A percentile compares a stretch with the other conserved stretches of the same genome.
Evolutionary conservation across 2,888 invertebrate genomes (phyloP).

Genomic region (Stenodema calcarata): DNA sequence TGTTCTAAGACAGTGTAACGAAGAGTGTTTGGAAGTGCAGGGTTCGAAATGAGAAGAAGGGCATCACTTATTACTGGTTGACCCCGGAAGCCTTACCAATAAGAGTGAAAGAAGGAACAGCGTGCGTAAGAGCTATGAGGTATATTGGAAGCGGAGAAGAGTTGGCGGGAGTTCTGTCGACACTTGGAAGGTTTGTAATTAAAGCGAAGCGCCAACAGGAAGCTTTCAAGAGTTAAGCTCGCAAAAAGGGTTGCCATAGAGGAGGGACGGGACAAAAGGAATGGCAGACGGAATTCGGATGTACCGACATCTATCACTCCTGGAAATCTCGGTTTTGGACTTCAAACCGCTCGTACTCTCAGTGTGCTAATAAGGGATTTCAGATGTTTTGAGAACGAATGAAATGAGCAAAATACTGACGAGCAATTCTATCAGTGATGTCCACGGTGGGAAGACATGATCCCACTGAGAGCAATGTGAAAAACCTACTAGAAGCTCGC

Average conservation of each 20-base stretch:
- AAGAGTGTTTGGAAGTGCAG: no score
- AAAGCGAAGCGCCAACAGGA: constrained; percentile 8
- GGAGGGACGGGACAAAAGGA: not conserved
- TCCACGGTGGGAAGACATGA: not conserved
- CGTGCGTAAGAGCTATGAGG: not conserved
- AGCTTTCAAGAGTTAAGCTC: not conserved
- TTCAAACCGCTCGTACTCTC: not conserved
- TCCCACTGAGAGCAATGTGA: not conserved
- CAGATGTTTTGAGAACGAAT: not conserved
- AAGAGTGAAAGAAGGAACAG: constrained; percentile 22
- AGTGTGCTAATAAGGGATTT: not conserved
- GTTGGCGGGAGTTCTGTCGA: constrained; percentile 1
- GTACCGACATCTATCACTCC: not conserved
- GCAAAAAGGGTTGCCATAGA: not conserved
- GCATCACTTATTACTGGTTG: no score
- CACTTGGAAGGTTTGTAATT: constrained; percentile 44
- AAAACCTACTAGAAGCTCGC: not conserved
- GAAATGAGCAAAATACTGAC: not conserved
- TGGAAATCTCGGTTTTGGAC: not conserved
- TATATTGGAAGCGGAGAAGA: constrained; percentile 32
- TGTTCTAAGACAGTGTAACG: no score
- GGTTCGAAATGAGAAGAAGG: no score
- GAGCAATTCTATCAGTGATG: not conserved
- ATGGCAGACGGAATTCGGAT: not conserved
- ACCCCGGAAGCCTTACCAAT: not conserved